Conservation (phyloP, 2,888 invertebrate species). For the Hirtodrosophila trivittata region DNA sequence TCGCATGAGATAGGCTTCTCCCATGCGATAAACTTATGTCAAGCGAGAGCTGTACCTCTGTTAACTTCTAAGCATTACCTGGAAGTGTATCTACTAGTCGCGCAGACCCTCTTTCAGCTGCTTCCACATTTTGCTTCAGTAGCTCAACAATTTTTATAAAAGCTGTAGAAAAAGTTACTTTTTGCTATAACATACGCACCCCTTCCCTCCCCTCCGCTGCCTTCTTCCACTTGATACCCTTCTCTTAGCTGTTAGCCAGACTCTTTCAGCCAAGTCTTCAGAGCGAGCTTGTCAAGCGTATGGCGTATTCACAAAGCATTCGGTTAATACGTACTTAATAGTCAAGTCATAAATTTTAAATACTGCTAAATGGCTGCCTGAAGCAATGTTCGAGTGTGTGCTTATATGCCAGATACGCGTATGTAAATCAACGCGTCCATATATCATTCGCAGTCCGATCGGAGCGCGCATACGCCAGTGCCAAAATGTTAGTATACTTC, state of each 20-base stretch:
- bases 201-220: neutral
- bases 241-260: neutral
- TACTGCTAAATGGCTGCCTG: conserved; percentile 75
- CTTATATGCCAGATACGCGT: conserved; percentile 54
- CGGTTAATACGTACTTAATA: conserved; percentile 79
- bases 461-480: conserved; percentile 21
- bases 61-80: too few relatives aligned
- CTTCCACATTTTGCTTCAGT: too few relatives aligned
- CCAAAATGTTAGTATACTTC: conserved; percentile 60
- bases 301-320: conserved; percentile 67
- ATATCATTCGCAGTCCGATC: conserved; percentile 70
- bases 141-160: conserved; percentile 51
- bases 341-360: conserved; percentile 81
- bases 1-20: too few relatives aligned
- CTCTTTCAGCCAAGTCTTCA: neutral
- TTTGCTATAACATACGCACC: conserved; percentile 21
- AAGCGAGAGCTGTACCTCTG: too few relatives aligned
- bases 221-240: neutral
- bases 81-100: too few relatives aligned
- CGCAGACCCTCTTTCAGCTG: too few relatives aligned
- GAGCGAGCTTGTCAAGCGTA: conserved; percentile 38
- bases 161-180: conserved; percentile 56
- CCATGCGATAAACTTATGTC: too few relatives aligned
- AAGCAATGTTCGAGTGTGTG: conserved; percentile 67
- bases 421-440: conserved; percentile 62